Percentiles rank a stretch among this genome's conserved stretches.
These are phyloP conservation scores for Tubulanus polymorphus DNA, from an alignment of 2,888 invertebrate genomes.

Conservation along the genomic window DNA sequence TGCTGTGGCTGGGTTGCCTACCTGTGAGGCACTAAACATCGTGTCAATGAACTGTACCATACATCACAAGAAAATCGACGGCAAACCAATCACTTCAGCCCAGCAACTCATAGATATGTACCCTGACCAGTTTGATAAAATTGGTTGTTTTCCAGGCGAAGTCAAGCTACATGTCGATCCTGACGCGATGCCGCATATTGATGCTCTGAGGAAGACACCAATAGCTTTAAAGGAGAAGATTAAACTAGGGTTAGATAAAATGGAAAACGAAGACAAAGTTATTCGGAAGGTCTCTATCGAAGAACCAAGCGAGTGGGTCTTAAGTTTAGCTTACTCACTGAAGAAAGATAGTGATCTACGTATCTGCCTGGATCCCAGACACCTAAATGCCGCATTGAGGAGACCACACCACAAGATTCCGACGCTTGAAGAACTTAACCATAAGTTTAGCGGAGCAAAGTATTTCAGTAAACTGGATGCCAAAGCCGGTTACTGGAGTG, in stretches of 20 bases:
- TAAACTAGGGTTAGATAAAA: background rate
- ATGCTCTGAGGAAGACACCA: background rate
- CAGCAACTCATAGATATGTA: background rate
- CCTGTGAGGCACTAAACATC: background rate
- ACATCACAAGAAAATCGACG: background rate
- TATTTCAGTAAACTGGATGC: conserved; percentile 21
- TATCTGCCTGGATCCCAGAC: conserved; percentile 1
- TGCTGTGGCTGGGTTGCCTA: background rate
- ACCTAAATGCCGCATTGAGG: conserved; percentile 4
- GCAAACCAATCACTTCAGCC: background rate
- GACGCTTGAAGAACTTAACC: conserved; percentile 23
- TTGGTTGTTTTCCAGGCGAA: conserved; percentile 4
- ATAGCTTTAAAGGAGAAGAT: conserved; percentile 3
- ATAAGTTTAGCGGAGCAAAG: conserved; percentile 13
- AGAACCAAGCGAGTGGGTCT: conserved; percentile 4
- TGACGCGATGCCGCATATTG: background rate
- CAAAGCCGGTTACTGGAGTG: conserved; percentile 19
- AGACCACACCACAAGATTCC: conserved; percentile 16
- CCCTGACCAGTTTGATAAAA: conserved; percentile 5
- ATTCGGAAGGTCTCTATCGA: background rate
- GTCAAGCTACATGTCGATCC: conserved; percentile 1
- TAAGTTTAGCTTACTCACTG: background rate
- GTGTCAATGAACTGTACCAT: background rate
- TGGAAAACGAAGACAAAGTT: background rate
- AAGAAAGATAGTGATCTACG: conserved; percentile 1